phyloP scores from a whole-genome alignment of 1,140 invertebrate species.

The Lysiphlebus fabarum region DNA sequence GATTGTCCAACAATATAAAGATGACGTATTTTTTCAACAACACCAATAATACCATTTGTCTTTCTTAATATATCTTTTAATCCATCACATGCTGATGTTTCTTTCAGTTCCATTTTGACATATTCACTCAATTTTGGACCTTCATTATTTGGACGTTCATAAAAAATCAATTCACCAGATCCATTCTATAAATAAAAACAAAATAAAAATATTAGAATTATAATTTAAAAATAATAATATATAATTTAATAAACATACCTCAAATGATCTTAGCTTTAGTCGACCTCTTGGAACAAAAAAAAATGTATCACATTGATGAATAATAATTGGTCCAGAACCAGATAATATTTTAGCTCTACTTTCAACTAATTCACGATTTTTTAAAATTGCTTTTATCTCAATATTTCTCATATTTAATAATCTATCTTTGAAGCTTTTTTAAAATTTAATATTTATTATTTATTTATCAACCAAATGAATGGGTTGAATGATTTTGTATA shows the following conservation, averaged over 20 bases:
- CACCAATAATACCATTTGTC: slow-evolving; percentile 65
- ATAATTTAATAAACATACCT: no score
- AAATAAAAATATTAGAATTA: slow-evolving; percentile 16
- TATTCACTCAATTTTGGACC: slow-evolving; percentile 73
- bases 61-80: slow-evolving; percentile 54
- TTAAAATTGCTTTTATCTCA: slow-evolving; percentile 66
- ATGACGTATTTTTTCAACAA: slow-evolving; percentile 69
- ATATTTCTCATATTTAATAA: slow-evolving; percentile 47
- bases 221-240: no score
- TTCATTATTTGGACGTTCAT: slow-evolving; percentile 66
- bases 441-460: no score
- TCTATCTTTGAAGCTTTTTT: no score
- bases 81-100: slow-evolving; percentile 38
- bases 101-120: slow-evolving; percentile 57
- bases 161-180: slow-evolving; percentile 70
- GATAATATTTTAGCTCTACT: slow-evolving; percentile 60
- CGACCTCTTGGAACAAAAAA: slow-evolving; percentile 70
- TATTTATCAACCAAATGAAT: no score
- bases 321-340: slow-evolving; percentile 51
- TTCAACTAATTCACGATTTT: slow-evolving; percentile 53
- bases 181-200: slow-evolving; percentile 45
- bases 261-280: slow-evolving; percentile 72
- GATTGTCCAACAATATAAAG: slow-evolving; percentile 81
- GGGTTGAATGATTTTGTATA: no score
- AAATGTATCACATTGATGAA: slow-evolving; percentile 78